These are phyloP conservation scores for Urocyon cinereoargenteus DNA, from an alignment of 2,797 vertebrate species.

Conservation along the genomic window DNA sequence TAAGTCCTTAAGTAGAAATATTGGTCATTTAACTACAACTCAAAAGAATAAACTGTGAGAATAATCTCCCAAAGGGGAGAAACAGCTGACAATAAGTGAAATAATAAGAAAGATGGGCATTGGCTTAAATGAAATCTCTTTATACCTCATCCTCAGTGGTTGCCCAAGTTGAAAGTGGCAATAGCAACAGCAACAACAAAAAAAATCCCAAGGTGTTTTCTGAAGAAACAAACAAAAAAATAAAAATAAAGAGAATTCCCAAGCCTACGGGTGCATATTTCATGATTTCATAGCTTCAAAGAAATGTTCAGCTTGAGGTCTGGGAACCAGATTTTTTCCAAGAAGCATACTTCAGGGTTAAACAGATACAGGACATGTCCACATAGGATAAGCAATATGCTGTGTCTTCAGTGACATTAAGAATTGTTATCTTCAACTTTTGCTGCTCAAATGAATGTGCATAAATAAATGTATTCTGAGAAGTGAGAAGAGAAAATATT, in stretches of 20 bases:
- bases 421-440: neutral
- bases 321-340: neutral
- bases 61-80: slow-evolving; percentile 1
- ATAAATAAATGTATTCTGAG: neutral
- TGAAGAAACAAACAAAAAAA: neutral
- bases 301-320: neutral
- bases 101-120: neutral
- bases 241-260: neutral
- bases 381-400: neutral
- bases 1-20: neutral
- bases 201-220: neutral
- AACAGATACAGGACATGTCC: neutral
- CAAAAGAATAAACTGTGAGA: slow-evolving; percentile 47
- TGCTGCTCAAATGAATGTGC: neutral
- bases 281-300: neutral
- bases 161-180: neutral
- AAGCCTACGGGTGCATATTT: neutral
- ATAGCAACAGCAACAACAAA: neutral
- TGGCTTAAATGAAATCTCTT: neutral
- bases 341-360: neutral
- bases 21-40: slow-evolving; percentile 5
- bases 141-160: neutral
- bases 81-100: neutral
- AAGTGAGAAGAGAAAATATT: neutral
- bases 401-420: neutral